These are phyloP conservation scores for Limanda limanda DNA, from an alignment of 2,113 vertebrate species.

Conservation along the genomic window DNA sequence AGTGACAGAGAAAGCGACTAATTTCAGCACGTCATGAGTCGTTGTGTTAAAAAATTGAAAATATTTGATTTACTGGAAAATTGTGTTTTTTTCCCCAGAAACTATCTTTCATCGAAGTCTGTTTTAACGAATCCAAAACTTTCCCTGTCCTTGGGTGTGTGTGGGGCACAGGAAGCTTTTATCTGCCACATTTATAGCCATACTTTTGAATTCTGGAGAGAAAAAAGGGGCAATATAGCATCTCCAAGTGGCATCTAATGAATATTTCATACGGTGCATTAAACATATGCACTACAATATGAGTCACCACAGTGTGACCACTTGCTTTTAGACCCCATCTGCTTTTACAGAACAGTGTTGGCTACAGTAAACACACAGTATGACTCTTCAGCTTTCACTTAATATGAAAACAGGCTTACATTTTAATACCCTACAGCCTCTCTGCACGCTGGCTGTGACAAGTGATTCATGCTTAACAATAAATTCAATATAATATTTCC, in stretches of 20 bases:
- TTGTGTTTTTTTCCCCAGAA: neutral
- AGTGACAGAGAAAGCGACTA: conserved; percentile 16
- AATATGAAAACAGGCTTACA: conserved; percentile 10
- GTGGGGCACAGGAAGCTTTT: conserved; percentile 9
- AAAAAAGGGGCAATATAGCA: neutral
- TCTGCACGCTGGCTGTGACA: conserved; percentile 1
- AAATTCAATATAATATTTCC: conserved; percentile 8
- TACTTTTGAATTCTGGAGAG: conserved; percentile 22
- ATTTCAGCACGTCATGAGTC: conserved; percentile 43
- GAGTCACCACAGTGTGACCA: conserved; percentile 36
- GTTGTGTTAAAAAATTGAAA: conserved; percentile 27
- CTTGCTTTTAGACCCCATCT: conserved; percentile 25
- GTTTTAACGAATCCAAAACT: conserved; percentile 15
- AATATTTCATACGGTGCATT: conserved; percentile 63
- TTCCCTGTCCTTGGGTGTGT: neutral
- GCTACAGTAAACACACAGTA: conserved; percentile 10
- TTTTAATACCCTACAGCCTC: neutral
- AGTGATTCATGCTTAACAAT: conserved; percentile 15
- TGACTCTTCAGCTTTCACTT: neutral
- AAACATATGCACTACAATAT: conserved; percentile 25
- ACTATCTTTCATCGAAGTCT: neutral
- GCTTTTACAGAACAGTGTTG: neutral
- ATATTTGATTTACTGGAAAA: neutral
- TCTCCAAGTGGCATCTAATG: conserved; percentile 31
- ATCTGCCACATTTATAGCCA: neutral